These are phyloP conservation scores for Frieseomelitta varia DNA, from an alignment of 1,140 invertebrate genomes.

Conservation along the genomic window DNA sequence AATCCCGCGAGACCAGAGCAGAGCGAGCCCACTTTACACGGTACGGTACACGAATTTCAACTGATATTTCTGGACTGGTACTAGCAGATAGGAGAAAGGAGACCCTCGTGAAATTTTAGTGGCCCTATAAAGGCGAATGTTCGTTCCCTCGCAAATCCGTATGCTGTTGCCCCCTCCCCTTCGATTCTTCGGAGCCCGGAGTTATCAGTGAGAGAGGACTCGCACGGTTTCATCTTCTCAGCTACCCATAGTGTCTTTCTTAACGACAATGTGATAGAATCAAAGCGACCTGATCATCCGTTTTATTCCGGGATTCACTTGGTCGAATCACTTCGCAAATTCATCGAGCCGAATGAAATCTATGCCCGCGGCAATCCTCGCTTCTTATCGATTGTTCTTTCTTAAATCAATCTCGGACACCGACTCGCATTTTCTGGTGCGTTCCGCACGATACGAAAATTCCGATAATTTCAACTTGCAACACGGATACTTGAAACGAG, in stretches of 20 bases:
- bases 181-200: constrained; percentile 2
- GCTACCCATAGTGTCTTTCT: constrained; percentile 12
- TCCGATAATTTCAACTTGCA: neutral
- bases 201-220: constrained; percentile 55
- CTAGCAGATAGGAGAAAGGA: constrained; percentile 28
- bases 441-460: too few relatives aligned
- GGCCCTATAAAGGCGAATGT: constrained; percentile 66
- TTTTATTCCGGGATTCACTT: constrained; percentile 44
- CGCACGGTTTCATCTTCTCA: constrained; percentile 48
- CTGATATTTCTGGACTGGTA: constrained; percentile 13
- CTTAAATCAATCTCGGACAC: neutral
- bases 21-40: neutral
- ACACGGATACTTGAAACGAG: neutral
- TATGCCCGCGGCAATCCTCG: neutral
- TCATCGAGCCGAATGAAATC: neutral
- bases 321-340: constrained; percentile 22
- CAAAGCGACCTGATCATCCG: constrained; percentile 30
- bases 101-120: constrained; percentile 70
- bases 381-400: constrained; percentile 1
- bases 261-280: constrained; percentile 64
- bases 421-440: neutral
- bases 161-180: constrained; percentile 53
- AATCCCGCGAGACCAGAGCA: neutral
- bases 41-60: neutral
- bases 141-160: constrained; percentile 64